Conservation (phyloP, 2,113 vertebrate genomes). For the Sceloporus undulatus region DNA sequence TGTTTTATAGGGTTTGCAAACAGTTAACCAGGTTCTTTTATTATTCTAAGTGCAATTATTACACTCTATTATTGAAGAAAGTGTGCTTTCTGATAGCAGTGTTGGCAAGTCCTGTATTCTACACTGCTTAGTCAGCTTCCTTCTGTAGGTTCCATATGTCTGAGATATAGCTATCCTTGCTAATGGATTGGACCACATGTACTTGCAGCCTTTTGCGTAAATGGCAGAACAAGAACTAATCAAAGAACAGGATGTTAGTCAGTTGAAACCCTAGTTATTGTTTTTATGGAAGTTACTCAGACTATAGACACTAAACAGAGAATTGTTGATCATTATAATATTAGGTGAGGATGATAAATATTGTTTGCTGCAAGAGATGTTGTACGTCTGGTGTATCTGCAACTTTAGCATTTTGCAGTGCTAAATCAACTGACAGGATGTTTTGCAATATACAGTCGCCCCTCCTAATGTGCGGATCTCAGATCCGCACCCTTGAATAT, state of each 20-base stretch:
- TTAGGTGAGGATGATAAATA: neutral
- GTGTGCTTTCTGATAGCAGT: neutral
- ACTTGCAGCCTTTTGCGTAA: neutral
- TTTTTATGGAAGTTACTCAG: neutral
- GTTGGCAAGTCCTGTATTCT: neutral
- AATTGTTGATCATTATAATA: neutral
- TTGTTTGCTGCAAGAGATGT: neutral
- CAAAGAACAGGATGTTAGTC: neutral
- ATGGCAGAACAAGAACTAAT: neutral
- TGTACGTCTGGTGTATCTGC: neutral
- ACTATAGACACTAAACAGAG: neutral
- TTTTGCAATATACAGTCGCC: neutral
- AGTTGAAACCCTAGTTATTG: neutral
- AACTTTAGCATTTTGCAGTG: neutral
- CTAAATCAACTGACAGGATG: neutral
- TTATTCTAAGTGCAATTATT: neutral
- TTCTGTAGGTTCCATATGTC: neutral
- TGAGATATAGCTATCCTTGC: neutral
- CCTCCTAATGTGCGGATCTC: no score
- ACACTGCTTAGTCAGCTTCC: neutral
- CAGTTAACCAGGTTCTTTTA: neutral
- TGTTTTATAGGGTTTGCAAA: constrained; percentile 11
- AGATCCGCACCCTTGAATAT: no score
- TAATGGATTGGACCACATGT: neutral
- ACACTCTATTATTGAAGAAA: neutral